These are phyloP conservation scores for Casuarius casuarius DNA, from an alignment of 2,113 vertebrate genomes.

Conservation along the genomic window DNA sequence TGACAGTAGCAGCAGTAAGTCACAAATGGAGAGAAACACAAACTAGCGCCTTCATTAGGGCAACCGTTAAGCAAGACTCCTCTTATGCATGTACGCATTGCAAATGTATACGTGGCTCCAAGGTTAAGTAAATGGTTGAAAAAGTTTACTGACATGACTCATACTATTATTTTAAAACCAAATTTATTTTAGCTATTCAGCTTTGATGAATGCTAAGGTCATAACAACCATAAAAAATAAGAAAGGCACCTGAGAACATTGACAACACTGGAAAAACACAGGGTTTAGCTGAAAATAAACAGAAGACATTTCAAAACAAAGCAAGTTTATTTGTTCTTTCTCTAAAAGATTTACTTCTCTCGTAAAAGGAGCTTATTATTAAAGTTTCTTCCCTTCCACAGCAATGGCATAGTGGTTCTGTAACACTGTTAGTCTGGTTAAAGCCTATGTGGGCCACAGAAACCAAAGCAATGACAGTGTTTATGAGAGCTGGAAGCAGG, in stretches of 20 bases:
- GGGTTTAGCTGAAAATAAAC: constrained; percentile 25
- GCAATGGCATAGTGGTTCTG: background rate
- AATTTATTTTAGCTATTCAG: constrained; percentile 27
- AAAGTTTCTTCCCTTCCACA: background rate
- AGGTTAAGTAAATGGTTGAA: constrained; percentile 51
- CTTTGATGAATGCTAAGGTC: constrained; percentile 34
- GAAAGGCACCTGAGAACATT: constrained; percentile 52
- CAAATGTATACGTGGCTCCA: background rate
- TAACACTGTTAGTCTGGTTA: constrained; percentile 20
- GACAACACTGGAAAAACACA: constrained; percentile 22
- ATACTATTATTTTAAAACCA: constrained; percentile 34
- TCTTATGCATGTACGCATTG: background rate
- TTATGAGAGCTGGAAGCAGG: constrained; percentile 54
- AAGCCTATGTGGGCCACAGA: constrained; percentile 27
- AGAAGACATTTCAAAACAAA: constrained; percentile 42
- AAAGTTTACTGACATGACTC: constrained; percentile 57
- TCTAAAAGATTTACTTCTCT: constrained; percentile 36
- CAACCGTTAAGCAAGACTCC: background rate
- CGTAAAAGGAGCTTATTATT: constrained; percentile 30
- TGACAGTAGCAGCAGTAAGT: background rate
- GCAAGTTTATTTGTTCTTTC: constrained; percentile 46
- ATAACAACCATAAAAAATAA: constrained; percentile 28
- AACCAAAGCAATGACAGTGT: background rate
- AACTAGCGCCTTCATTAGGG: background rate
- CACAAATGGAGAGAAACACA: background rate